These are phyloP conservation scores for Drosophila repletoides DNA, from an alignment of 1,140 invertebrate genomes.

Conservation along the genomic window DNA sequence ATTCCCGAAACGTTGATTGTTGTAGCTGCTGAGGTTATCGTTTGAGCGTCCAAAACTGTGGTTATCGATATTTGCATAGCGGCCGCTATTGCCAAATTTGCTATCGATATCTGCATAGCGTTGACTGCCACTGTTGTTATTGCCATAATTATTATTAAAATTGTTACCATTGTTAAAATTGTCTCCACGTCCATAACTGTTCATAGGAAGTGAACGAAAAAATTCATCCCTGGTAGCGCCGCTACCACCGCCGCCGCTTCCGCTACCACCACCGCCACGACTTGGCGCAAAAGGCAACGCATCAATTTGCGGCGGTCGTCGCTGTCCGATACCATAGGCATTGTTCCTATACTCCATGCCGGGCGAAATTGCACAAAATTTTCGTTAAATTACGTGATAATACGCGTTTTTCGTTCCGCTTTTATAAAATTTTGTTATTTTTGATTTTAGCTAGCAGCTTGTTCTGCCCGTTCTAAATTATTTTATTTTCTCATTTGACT, in stretches of 20 bases:
- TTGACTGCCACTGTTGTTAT: constrained; percentile 11
- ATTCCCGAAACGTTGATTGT: constrained; percentile 25
- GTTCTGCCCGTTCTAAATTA: constrained; percentile 33
- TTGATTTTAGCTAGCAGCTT: background rate
- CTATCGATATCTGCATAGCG: constrained; percentile 13
- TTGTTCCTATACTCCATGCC: constrained; percentile 50
- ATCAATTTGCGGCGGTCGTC: constrained; percentile 34
- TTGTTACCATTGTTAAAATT: constrained; percentile 20
- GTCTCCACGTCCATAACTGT: constrained; percentile 22
- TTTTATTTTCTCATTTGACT: constrained; percentile 43
- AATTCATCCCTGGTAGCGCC: constrained; percentile 14
- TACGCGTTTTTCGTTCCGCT: background rate
- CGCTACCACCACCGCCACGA: constrained; percentile 1
- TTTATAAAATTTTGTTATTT: background rate
- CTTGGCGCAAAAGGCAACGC: constrained; percentile 42
- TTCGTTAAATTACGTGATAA: background rate
- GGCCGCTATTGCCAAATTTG: constrained; percentile 21
- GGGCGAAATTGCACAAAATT: background rate
- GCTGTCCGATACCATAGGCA: constrained; percentile 60
- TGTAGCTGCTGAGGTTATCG: constrained; percentile 13
- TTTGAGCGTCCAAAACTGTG: constrained; percentile 15
- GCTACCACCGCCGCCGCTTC: background rate
- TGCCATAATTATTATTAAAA: constrained; percentile 1
- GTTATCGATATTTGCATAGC: constrained; percentile 30
- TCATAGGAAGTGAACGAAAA: constrained; percentile 32